phyloP scores from a whole-genome alignment of 2,113 vertebrate genomes.

The Nestor notabilis region DNA sequence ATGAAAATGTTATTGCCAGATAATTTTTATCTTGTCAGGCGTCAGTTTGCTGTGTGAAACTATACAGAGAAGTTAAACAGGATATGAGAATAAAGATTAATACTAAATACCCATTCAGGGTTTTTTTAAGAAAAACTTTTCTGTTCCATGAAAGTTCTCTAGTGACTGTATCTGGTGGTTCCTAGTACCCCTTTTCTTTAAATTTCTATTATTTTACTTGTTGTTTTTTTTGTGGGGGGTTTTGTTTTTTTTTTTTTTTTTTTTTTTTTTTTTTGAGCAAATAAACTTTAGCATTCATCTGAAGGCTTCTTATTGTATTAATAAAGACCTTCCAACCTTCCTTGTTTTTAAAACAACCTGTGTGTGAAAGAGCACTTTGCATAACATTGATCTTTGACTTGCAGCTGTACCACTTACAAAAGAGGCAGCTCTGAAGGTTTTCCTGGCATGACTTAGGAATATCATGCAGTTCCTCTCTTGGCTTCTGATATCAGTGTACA shows the following conservation, averaged over 20 bases:
- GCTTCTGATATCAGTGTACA: not conserved
- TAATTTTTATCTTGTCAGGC: not conserved
- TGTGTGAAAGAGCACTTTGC: not conserved
- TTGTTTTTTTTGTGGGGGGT: not conserved
- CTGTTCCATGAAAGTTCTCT: not conserved
- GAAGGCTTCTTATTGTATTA: not conserved
- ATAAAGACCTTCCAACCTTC: constrained; percentile 13
- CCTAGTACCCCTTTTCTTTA: constrained; percentile 2
- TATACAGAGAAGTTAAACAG: not conserved
- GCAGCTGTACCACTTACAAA: constrained; percentile 37
- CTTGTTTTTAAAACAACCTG: not conserved
- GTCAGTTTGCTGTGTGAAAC: not conserved
- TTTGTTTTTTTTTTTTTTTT: constrained; percentile 5
- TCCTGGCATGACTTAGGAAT: not conserved
- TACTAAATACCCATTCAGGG: not conserved
- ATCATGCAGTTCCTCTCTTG: not conserved
- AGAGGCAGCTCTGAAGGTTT: constrained; percentile 3
- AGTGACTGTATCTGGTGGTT: not conserved
- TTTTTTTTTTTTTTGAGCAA: not conserved
- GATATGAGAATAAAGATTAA: not conserved
- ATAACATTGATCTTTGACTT: not conserved
- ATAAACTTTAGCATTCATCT: constrained; percentile 37
- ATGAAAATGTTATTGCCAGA: not conserved
- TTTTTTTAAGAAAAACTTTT: not conserved
- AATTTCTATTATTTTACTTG: not conserved